phyloP scores from a whole-genome alignment of 1,140 invertebrate genomes.

The Musca vetustissima region DNA sequence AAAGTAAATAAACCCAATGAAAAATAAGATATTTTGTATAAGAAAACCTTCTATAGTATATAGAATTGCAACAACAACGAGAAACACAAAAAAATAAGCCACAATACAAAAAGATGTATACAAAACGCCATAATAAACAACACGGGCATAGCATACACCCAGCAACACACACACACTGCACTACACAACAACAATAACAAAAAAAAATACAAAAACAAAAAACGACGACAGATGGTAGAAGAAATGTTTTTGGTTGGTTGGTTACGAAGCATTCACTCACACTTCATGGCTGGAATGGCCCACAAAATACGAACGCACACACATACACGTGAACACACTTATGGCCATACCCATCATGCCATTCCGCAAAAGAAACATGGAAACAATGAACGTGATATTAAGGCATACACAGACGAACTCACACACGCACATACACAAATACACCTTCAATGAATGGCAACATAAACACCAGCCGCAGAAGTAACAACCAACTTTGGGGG shows the following conservation, averaged over 20 bases:
- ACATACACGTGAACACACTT: not conserved
- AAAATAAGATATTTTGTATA: too few species aligned
- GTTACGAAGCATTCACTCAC: not conserved
- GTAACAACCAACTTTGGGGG: not conserved
- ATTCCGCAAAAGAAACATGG: not conserved
- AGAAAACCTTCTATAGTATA: too few species aligned
- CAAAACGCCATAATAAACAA: slow-evolving; percentile 11
- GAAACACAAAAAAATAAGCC: too few species aligned
- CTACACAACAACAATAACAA: too few species aligned
- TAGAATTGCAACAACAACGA: too few species aligned
- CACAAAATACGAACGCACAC: too few species aligned
- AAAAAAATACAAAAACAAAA: too few species aligned
- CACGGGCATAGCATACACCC: not conserved
- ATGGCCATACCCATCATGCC: not conserved
- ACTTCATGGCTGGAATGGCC: not conserved
- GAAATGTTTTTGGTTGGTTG: slow-evolving; percentile 21
- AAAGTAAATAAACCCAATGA: too few species aligned
- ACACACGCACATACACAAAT: not conserved
- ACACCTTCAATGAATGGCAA: not conserved
- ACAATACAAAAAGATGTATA: too few species aligned
- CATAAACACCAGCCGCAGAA: not conserved
- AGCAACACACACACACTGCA: too few species aligned
- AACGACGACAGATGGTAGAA: slow-evolving; percentile 16
- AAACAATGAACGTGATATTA: too few species aligned
- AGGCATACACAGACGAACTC: not conserved